Evolutionary conservation across 2,888 invertebrate species (phyloP).

Genomic region (Drepanosiphum platanoidis): DNA sequence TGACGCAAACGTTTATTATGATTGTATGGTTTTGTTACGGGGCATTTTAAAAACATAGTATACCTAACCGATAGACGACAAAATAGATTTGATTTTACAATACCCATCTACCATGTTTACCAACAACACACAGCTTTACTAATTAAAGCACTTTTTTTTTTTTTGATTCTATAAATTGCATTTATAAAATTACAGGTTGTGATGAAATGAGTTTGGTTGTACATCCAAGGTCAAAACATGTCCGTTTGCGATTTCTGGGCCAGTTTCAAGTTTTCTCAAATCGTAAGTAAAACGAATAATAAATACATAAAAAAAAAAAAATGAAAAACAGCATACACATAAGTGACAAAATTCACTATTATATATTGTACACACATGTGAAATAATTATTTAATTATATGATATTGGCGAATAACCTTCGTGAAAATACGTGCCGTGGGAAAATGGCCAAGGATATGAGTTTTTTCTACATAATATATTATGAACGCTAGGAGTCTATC

Average conservation of each 20-base stretch:
- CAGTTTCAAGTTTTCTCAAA: constrained; percentile 63
- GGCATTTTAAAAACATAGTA: constrained; percentile 5
- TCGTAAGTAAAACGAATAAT: constrained; percentile 62
- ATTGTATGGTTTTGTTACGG: neutral
- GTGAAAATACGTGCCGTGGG: constrained; percentile 48
- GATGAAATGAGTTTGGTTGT: constrained; percentile 53
- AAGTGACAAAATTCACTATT: constrained; percentile 29
- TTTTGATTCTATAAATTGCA: neutral
- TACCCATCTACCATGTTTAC: neutral
- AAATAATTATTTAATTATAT: constrained; percentile 51
- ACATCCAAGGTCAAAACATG: constrained; percentile 57
- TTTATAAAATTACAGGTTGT: constrained; percentile 55
- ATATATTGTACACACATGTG: neutral
- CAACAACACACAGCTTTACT: neutral
- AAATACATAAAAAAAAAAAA: neutral
- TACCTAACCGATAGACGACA: neutral
- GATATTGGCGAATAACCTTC: constrained; percentile 51
- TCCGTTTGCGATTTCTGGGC: constrained; percentile 63
- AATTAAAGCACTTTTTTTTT: constrained; percentile 16
- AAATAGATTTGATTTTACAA: constrained; percentile 19
- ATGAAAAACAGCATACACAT: constrained; percentile 29
- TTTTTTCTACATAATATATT: constrained; percentile 39
- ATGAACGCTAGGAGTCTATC: neutral
- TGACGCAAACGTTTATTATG: neutral
- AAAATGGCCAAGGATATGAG: constrained; percentile 46